Percentiles rank a stretch among this genome's conserved stretches.
Conservation (phyloP, 37 sponge, comb jelly and placozoan species). For the Geodia barretti region DNA sequence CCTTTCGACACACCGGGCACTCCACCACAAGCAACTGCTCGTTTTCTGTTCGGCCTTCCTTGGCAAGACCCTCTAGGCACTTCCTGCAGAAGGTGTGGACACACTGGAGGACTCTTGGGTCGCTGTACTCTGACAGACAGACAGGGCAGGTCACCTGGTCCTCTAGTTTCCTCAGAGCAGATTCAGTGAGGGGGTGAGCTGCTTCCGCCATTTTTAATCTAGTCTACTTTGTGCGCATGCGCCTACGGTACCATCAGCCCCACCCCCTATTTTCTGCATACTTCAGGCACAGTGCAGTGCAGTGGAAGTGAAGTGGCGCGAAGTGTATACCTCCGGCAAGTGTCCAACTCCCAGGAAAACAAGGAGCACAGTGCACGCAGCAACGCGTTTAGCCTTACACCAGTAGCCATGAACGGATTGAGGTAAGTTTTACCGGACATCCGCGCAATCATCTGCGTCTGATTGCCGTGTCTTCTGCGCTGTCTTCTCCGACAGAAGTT, state of each 20-base stretch:
- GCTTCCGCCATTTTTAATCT: neutral
- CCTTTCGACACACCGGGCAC: neutral
- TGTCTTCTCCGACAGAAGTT: constrained; percentile 12
- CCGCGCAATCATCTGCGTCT: too few relatives aligned
- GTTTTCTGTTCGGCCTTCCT: neutral
- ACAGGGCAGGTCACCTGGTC: constrained; percentile 7
- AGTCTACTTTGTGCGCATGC: neutral
- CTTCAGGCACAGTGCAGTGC: too few relatives aligned
- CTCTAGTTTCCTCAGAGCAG: neutral
- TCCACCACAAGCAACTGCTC: neutral
- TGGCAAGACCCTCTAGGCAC: constrained; percentile 12
- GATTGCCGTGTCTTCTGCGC: neutral
- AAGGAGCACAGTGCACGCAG: neutral
- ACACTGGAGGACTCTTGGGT: constrained; percentile 17
- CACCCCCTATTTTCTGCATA: neutral
- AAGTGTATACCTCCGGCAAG: too few relatives aligned
- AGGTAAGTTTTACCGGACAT: too few relatives aligned
- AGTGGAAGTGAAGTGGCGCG: too few relatives aligned
- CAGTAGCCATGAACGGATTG: neutral
- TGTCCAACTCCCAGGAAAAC: too few relatives aligned
- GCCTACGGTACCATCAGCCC: neutral
- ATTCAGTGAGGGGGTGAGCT: neutral
- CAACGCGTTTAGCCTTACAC: neutral
- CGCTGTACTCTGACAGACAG: constrained; percentile 10
- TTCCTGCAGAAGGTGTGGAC: neutral